Conservation (phyloP, 2,113 vertebrate species). For the Tor tambroides region DNA sequence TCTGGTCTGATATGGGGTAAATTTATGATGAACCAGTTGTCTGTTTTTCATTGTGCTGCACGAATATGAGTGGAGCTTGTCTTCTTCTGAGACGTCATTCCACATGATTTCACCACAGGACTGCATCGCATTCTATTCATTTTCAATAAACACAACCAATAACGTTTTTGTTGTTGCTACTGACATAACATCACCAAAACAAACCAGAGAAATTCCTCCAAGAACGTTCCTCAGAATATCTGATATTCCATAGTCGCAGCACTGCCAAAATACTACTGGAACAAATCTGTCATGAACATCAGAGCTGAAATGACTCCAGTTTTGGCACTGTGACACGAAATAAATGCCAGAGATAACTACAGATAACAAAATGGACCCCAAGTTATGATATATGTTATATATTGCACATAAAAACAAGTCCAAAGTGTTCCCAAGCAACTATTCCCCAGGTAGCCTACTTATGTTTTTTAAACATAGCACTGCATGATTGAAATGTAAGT, state of each 20-base stretch:
- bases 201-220: too few species aligned
- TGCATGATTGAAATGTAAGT: not conserved
- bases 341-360: not conserved
- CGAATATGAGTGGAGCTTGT: not conserved
- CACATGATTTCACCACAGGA: too few species aligned
- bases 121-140: too few species aligned
- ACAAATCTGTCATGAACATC: not conserved
- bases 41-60: not conserved
- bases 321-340: not conserved
- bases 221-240: too few species aligned
- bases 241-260: too few species aligned
- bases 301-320: not conserved
- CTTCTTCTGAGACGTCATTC: too few species aligned
- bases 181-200: too few species aligned
- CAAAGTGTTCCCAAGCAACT: not conserved
- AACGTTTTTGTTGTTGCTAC: too few species aligned
- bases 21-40: not conserved
- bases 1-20: too few species aligned
- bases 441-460: not conserved
- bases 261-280: not conserved
- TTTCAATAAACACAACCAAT: too few species aligned
- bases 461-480: not conserved
- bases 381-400: too few species aligned
- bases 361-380: not conserved
- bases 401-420: not conserved